These are phyloP conservation scores for Acleris laterana DNA, from an alignment of 2,888 invertebrate species.

Conservation along the genomic window DNA sequence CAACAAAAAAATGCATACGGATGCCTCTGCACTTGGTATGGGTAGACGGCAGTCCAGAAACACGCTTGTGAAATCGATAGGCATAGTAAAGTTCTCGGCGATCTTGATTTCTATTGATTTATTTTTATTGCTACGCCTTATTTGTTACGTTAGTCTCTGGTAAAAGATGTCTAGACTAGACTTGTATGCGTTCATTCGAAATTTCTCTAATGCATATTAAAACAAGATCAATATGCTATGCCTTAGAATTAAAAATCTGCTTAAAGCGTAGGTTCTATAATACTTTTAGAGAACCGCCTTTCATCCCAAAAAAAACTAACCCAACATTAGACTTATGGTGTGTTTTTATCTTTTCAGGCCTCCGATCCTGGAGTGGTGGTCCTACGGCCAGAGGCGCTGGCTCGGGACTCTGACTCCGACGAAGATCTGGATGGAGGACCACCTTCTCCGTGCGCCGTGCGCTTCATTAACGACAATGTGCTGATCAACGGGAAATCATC, in stretches of 20 bases:
- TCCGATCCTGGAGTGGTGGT: constrained; percentile 76
- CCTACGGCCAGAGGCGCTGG: constrained; percentile 85
- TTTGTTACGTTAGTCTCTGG: too few relatives aligned
- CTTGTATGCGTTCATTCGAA: too few relatives aligned
- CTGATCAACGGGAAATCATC: constrained; percentile 95
- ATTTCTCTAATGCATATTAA: too few relatives aligned
- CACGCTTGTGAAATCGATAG: background rate
- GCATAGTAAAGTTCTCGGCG: too few relatives aligned
- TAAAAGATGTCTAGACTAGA: too few relatives aligned
- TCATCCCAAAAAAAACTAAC: too few relatives aligned
- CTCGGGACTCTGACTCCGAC: constrained; percentile 59
- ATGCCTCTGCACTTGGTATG: background rate
- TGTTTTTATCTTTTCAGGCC: constrained; percentile 51
- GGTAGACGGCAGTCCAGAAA: background rate
- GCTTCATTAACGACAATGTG: constrained; percentile 94
- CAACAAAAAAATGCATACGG: background rate
- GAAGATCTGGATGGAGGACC: constrained; percentile 84
- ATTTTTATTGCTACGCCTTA: background rate
- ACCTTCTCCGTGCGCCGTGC: constrained; percentile 92
- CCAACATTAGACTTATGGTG: background rate
- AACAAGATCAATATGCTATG: too few relatives aligned
- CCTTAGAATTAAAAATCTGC: too few relatives aligned
- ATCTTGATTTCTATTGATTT: constrained; percentile 1
- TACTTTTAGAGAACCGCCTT: too few relatives aligned
- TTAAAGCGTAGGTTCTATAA: too few relatives aligned